These are phyloP conservation scores for Eudemis profundana DNA, from an alignment of 2,888 invertebrate species.

Conservation along the genomic window DNA sequence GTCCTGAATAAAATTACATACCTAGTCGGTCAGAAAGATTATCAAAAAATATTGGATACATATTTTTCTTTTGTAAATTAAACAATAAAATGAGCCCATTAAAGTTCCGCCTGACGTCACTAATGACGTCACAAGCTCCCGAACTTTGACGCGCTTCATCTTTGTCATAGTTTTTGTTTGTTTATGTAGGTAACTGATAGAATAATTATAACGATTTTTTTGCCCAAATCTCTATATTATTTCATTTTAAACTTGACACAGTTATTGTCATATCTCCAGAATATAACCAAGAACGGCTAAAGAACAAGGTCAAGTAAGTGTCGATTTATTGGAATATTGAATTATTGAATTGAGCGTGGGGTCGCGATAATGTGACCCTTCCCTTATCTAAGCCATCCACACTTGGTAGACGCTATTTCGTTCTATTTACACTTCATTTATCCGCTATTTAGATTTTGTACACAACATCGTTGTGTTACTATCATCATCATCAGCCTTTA, in stretches of 20 bases:
- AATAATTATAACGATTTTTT: not conserved
- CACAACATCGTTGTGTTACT: not conserved
- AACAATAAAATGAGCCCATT: no score
- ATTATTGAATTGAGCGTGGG: conserved; percentile 44
- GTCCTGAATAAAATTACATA: no score
- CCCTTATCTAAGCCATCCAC: conserved; percentile 34
- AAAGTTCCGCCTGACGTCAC: no score
- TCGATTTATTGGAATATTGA: conserved; percentile 41
- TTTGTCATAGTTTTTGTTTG: no score
- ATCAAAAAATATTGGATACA: no score
- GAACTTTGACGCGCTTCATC: not conserved
- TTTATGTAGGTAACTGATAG: not conserved
- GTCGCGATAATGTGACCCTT: conserved; percentile 48
- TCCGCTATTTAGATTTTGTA: conserved; percentile 22
- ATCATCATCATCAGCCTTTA: no score
- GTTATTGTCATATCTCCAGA: conserved; percentile 1
- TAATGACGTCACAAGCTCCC: no score
- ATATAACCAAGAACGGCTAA: conserved; percentile 7
- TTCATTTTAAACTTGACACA: conserved; percentile 12
- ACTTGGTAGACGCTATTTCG: conserved; percentile 18
- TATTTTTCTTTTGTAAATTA: no score
- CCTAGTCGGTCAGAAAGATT: no score
- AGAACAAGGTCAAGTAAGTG: conserved; percentile 20
- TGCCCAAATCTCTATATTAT: not conserved
- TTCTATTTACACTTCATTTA: conserved; percentile 26